A percentile compares a stretch with the other conserved stretches of the same genome.
Conservation (phyloP, 2,797 vertebrate genomes). For the Pseudotriccus pelzelni region DNA sequence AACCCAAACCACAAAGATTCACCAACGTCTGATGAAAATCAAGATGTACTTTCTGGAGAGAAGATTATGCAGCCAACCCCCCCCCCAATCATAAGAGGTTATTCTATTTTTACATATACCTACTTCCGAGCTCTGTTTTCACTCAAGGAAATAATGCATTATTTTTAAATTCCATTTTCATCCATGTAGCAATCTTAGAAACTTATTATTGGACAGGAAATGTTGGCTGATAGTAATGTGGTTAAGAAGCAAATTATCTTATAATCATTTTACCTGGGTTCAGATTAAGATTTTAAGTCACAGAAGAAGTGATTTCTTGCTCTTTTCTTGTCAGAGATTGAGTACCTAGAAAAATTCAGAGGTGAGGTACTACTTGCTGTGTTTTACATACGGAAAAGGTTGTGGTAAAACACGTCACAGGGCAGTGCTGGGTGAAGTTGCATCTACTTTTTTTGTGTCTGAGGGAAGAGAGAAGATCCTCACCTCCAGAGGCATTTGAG, state of each 20-base stretch:
- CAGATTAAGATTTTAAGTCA: neutral
- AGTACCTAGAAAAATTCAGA: neutral
- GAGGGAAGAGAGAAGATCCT: neutral
- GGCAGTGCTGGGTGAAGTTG: neutral
- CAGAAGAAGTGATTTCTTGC: neutral
- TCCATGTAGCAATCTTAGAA: neutral
- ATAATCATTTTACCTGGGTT: neutral
- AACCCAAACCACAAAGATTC: neutral
- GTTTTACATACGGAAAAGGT: neutral
- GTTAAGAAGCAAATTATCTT: conserved; percentile 4
- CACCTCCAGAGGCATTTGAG: neutral
- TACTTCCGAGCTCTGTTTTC: neutral
- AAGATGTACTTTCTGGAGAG: neutral
- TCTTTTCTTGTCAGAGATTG: neutral
- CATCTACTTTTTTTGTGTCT: neutral
- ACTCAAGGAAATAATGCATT: neutral
- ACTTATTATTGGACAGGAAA: conserved; percentile 33
- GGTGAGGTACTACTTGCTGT: neutral
- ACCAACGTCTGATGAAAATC: neutral
- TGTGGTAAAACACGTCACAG: neutral
- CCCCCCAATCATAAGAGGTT: neutral
- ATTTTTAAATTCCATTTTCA: neutral
- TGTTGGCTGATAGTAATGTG: neutral
- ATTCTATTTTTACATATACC: neutral
- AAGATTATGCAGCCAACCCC: neutral